Conservation (phyloP, 2,888 invertebrate species). For the Abrostola tripartita region DNA sequence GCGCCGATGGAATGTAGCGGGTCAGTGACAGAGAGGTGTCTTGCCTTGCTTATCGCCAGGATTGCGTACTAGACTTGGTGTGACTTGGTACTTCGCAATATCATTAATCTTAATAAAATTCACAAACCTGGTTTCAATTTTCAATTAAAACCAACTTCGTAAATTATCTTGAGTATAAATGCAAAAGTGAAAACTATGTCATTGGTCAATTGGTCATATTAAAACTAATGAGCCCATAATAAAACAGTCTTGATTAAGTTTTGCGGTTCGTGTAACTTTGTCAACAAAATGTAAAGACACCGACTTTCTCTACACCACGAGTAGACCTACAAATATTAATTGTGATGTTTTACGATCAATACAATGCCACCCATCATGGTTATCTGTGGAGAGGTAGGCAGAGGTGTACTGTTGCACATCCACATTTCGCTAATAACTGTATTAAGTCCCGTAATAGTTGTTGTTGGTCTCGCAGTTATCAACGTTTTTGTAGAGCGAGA, state of each 20-base stretch:
- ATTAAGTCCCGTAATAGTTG: too few relatives aligned
- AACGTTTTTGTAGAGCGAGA: too few relatives aligned
- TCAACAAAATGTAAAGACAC: constrained; percentile 21
- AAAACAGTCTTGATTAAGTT: constrained; percentile 18
- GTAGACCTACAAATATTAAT: constrained; percentile 12
- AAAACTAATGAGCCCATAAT: not conserved
- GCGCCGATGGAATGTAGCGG: not conserved
- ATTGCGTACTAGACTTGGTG: not conserved
- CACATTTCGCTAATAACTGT: too few relatives aligned
- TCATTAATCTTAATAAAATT: constrained; percentile 2
- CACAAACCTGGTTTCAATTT: not conserved
- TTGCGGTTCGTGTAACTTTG: constrained; percentile 20
- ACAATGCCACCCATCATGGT: too few relatives aligned
- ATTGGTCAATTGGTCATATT: too few relatives aligned
- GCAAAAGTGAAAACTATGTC: too few relatives aligned
- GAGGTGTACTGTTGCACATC: too few relatives aligned
- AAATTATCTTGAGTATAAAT: too few relatives aligned
- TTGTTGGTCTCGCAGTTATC: too few relatives aligned
- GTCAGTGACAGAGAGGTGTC: constrained; percentile 4
- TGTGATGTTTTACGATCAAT: not conserved
- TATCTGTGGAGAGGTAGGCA: too few relatives aligned
- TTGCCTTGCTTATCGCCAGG: not conserved
- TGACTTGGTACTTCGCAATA: not conserved
- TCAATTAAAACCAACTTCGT: not conserved
- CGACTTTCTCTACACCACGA: constrained; percentile 30